Percentiles rank a stretch among this genome's conserved stretches.
These are phyloP conservation scores for Hylaea fasciaria DNA, from an alignment of 2,888 invertebrate genomes.

Conservation along the genomic window DNA sequence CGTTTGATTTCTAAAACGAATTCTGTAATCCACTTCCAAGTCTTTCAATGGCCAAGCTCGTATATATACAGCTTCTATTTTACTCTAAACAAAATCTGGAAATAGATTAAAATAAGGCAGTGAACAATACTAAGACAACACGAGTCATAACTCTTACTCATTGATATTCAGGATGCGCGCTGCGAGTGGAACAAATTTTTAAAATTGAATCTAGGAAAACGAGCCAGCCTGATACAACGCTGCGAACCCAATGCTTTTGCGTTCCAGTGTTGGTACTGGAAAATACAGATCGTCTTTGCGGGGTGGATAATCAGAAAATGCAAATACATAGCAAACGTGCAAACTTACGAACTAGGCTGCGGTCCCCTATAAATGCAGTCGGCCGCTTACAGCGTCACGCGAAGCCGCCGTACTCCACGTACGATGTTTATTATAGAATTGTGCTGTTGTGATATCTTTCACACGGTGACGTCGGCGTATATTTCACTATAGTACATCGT, in stretches of 20 bases:
- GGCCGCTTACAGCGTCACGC: no score
- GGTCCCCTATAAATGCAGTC: no score
- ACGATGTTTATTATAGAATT: no score
- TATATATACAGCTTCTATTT: not conserved
- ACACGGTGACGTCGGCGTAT: no score
- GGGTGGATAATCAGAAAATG: constrained; percentile 2
- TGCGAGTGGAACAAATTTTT: constrained; percentile 75
- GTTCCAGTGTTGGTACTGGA: constrained; percentile 41
- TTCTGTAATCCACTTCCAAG: not conserved
- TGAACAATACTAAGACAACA: constrained; percentile 61
- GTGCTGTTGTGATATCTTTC: no score
- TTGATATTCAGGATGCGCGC: constrained; percentile 73
- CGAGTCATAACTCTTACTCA: constrained; percentile 67
- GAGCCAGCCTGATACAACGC: constrained; percentile 63
- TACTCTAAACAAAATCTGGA: constrained; percentile 9
- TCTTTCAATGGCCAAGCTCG: not conserved
- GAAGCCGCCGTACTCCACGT: no score
- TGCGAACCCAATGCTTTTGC: constrained; percentile 51
- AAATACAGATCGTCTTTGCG: constrained; percentile 27
- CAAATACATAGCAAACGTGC: not conserved
- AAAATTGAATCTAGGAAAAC: constrained; percentile 77
- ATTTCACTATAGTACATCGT: no score
- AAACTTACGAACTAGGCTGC: not conserved
- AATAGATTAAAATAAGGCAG: constrained; percentile 50
- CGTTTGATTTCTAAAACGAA: not conserved